A percentile compares a stretch with the other conserved stretches of the same genome.
phyloP scores from a whole-genome alignment of 2,797 vertebrate species.

The Huso huso region DNA sequence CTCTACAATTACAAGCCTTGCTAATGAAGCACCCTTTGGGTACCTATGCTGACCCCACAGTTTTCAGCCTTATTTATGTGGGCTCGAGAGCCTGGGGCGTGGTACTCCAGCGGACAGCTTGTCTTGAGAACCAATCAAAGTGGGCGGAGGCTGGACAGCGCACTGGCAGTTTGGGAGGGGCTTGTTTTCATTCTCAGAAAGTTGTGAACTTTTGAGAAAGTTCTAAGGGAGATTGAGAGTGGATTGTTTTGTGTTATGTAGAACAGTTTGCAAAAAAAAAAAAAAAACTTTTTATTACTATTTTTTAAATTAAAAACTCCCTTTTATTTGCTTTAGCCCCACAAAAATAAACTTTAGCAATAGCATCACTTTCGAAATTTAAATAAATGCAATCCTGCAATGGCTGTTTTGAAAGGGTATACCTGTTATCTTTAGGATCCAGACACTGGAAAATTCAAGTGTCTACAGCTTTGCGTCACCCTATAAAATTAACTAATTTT shows the following conservation, averaged over 20 bases:
- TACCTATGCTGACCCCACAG: conserved; percentile 24
- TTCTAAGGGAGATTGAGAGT: conserved; percentile 3
- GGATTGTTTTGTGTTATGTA: background rate
- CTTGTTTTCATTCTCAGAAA: conserved; percentile 43
- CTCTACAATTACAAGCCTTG: background rate
- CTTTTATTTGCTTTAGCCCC: too few species aligned
- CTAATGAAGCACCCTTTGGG: conserved; percentile 30
- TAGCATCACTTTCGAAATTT: too few species aligned
- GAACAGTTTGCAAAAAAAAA: background rate
- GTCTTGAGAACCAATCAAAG: conserved; percentile 47
- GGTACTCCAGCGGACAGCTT: conserved; percentile 10
- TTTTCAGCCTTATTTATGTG: conserved; percentile 44
- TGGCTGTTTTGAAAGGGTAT: too few species aligned
- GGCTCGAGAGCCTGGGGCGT: conserved; percentile 29
- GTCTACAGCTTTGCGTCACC: too few species aligned
- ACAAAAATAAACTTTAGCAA: too few species aligned
- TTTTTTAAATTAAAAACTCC: too few species aligned
- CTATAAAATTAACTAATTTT: too few species aligned
- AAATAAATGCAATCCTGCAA: too few species aligned
- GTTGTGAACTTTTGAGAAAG: conserved; percentile 41
- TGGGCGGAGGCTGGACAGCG: conserved; percentile 8
- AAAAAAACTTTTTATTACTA: background rate
- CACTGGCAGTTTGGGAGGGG: conserved; percentile 24
- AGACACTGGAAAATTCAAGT: too few species aligned
- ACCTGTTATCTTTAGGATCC: too few species aligned